A percentile compares a stretch with the other conserved stretches of the same genome.
These are phyloP conservation scores for Amblyornis subalaris DNA, from an alignment of 2,113 vertebrate genomes.

Conservation along the genomic window DNA sequence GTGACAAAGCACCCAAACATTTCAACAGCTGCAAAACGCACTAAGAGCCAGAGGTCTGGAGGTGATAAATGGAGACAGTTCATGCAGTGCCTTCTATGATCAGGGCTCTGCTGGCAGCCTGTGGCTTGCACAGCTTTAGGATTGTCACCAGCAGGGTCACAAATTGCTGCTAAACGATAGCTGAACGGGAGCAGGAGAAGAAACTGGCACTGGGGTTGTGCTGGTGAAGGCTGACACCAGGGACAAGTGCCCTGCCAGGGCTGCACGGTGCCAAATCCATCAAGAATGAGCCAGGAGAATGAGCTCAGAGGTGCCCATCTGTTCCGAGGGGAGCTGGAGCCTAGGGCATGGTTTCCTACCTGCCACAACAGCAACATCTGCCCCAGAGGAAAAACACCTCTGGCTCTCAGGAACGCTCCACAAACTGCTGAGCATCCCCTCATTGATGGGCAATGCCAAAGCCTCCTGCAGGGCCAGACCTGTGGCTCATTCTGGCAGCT, in stretches of 20 bases:
- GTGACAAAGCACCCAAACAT: background rate
- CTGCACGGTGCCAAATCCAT: background rate
- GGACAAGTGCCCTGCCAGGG: background rate
- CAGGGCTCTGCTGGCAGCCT: background rate
- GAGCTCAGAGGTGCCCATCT: rapidly evolving
- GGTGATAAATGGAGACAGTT: background rate
- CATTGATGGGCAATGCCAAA: background rate
- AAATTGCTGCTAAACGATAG: background rate
- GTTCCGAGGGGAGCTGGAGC: background rate
- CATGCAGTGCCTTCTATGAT: background rate
- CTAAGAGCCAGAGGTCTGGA: background rate
- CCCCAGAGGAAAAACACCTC: background rate
- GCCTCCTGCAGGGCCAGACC: background rate
- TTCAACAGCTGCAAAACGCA: background rate
- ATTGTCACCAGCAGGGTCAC: background rate
- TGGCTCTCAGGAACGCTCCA: background rate
- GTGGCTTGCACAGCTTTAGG: background rate
- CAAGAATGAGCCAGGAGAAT: background rate
- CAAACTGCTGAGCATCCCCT: background rate
- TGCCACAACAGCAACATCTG: background rate
- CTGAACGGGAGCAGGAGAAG: background rate
- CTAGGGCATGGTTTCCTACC: background rate
- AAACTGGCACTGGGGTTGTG: background rate
- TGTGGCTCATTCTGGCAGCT: background rate
- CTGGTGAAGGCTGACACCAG: background rate